Evolutionary conservation across 2,888 invertebrate species (phyloP), one percentile per base, ranked within the genome.

Genomic region (Aelia acuminata): DNA sequence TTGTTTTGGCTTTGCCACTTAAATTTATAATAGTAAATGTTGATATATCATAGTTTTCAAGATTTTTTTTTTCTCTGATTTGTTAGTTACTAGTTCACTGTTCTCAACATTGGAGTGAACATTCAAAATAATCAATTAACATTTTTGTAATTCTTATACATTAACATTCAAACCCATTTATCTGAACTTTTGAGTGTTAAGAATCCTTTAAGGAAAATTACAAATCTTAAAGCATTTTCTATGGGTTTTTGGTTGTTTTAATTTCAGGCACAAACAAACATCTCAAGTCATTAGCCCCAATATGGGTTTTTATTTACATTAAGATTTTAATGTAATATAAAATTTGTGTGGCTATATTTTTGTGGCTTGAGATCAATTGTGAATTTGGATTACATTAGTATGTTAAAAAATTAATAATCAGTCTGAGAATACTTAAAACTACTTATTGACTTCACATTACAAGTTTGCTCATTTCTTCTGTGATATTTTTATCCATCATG

Each of bases 391-490:
- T 35, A 70, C 31, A 35, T 26, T 26, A 57, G 13, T 7, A 35
- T 35, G 20, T 70, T 70, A 35, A 7, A 18, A 70, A 18, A 18
- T 70, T n/a, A n/a, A 18, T 35, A 5, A 70, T 20, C 18, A 35
- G 63, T 35, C 20, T 70, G 1, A 70, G 31, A 35, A 70, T 20
- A 70, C 35, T 70, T 70, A 35, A 70, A 70, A 8, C 63, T 70
- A 70, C 35, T 70, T 70, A 47, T 47, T n/a, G n/a, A 80, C 43
- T 75, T 75, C 35, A 43, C 22, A 39, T 20, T 22, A 10, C 43
- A 80, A 80, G 80, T 80, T 80, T 80, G 80, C 80, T 80, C 39
- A 47, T 39, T 80, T 80, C 43, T 43, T 80, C 80, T 80, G 80
- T 80, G 80, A 80, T 80, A 80, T 43, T 80, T 80, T 80, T 80